These are phyloP conservation scores for Melieria crassipennis DNA, from an alignment of 2,888 invertebrate species.

Conservation along the genomic window DNA sequence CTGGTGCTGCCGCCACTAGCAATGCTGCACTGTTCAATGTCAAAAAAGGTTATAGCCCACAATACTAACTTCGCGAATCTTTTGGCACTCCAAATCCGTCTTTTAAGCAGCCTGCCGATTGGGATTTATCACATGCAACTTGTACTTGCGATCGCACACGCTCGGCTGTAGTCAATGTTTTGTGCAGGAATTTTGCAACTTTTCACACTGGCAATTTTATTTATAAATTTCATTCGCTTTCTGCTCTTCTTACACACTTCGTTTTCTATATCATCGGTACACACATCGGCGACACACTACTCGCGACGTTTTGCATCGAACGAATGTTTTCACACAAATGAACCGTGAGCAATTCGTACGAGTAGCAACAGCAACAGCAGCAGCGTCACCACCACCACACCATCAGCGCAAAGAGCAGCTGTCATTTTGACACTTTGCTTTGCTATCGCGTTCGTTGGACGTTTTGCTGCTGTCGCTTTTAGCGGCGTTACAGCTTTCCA, in stretches of 20 bases:
- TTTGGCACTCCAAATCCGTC: neutral
- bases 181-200: neutral
- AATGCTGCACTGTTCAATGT: constrained; percentile 57
- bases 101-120: no score
- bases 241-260: neutral
- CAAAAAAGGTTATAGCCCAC: constrained; percentile 62
- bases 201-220: neutral
- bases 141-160: no score
- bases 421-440: neutral
- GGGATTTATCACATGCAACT: no score
- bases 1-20: constrained; percentile 4
- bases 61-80: constrained; percentile 10
- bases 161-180: no score
- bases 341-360: neutral
- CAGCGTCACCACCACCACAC: neutral
- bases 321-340: neutral
- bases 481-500: neutral
- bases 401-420: neutral
- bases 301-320: neutral
- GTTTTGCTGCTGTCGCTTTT: neutral
- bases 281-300: neutral
- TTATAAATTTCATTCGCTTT: neutral
- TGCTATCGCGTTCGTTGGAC: neutral
- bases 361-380: no score
- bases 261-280: neutral